phyloP scores from a whole-genome alignment of 2,797 vertebrate genomes.

The Poeciliopsis infans region DNA sequence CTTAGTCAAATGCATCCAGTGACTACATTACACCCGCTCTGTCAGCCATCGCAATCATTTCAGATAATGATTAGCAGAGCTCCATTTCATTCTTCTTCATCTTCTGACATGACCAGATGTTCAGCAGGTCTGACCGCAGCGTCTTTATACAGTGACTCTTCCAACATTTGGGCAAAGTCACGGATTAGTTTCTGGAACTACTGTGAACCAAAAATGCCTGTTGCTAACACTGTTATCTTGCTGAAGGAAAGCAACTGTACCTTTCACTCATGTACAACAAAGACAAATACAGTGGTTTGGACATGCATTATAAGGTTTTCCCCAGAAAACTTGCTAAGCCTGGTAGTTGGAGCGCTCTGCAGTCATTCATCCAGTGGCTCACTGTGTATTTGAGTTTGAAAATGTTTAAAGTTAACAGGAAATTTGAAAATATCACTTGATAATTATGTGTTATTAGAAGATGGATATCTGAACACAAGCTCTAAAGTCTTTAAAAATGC shows the following conservation, averaged over 20 bases:
- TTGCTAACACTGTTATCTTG: background rate
- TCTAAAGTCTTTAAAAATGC: no score
- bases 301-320: background rate
- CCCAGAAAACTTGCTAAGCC: no score
- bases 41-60: constrained; percentile 55
- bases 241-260: background rate
- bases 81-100: constrained; percentile 30
- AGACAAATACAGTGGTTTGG: background rate
- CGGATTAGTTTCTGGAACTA: background rate
- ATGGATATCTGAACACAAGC: no score
- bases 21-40: constrained; percentile 47
- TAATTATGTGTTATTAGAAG: no score
- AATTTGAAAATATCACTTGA: no score
- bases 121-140: constrained; percentile 29
- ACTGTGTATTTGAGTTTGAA: no score
- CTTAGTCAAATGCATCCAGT: constrained; percentile 58
- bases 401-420: no score
- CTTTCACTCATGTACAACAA: background rate
- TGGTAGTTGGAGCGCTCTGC: no score
- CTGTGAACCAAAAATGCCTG: background rate
- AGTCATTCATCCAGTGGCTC: no score
- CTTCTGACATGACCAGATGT: constrained; percentile 33
- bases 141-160: constrained; percentile 7
- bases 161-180: background rate
- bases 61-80: constrained; percentile 29